phyloP scores from a whole-genome alignment of 53 echinoderm and acorn worm species.

The Apostichopus leukothele region DNA sequence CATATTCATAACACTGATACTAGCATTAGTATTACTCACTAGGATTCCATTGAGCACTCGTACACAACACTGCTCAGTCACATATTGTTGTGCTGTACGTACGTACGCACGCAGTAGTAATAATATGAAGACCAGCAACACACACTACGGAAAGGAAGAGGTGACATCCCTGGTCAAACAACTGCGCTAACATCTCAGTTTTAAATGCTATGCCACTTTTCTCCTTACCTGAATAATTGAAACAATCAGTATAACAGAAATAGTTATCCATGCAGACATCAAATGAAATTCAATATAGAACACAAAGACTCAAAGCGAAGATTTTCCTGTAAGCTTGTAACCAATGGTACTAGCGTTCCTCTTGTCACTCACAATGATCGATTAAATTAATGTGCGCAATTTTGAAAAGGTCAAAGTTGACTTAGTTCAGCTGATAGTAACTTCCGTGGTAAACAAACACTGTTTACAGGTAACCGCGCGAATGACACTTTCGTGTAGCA shows the following conservation, averaged over 20 bases:
- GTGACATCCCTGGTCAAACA: constrained; percentile 4
- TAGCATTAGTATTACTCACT: too few relatives aligned
- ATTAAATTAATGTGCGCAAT: constrained; percentile 47
- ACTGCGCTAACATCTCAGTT: not conserved
- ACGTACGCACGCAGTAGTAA: too few relatives aligned
- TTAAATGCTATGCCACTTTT: not conserved
- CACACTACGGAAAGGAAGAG: not conserved
- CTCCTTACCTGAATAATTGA: not conserved
- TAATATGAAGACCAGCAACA: too few relatives aligned
- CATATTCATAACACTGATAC: too few relatives aligned
- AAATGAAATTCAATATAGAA: not conserved
- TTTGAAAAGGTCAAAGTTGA: constrained; percentile 34
- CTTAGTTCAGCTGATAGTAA: constrained; percentile 29
- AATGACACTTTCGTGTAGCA: not conserved
- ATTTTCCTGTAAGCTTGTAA: not conserved
- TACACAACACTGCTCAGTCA: too few relatives aligned
- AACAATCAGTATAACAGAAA: not conserved
- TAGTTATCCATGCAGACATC: constrained; percentile 14
- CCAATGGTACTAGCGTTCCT: not conserved
- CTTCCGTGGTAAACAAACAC: constrained; percentile 37
- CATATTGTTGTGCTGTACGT: too few relatives aligned
- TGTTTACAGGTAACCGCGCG: not conserved
- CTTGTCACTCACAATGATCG: constrained; percentile 29
- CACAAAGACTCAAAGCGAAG: not conserved
- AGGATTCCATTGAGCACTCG: too few relatives aligned